These are phyloP conservation scores for Euphonia xanthogaster DNA, from an alignment of 2,797 vertebrate genomes.

Conservation along the genomic window DNA sequence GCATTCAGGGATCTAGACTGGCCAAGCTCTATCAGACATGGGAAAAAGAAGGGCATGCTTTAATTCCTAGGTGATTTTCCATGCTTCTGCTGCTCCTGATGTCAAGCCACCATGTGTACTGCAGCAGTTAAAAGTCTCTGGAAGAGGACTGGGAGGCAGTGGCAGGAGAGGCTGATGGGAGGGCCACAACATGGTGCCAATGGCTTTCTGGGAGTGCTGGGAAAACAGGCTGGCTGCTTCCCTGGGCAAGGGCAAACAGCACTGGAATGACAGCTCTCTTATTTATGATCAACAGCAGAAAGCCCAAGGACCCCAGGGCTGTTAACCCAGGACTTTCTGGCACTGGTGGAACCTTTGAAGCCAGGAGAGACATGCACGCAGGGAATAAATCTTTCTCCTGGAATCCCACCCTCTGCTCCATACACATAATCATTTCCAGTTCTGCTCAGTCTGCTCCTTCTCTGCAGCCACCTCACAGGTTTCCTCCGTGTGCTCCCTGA, in stretches of 20 bases:
- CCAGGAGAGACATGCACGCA: not conserved
- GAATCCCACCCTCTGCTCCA: not conserved
- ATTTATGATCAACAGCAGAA: not conserved
- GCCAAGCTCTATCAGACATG: not conserved
- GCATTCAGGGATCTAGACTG: not conserved
- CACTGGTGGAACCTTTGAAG: not conserved
- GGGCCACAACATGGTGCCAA: not conserved
- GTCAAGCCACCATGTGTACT: not conserved
- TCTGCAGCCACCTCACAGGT: not conserved
- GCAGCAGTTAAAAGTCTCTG: not conserved
- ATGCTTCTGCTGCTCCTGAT: not conserved
- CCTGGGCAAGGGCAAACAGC: not conserved
- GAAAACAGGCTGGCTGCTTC: not conserved
- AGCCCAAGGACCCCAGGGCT: not conserved
- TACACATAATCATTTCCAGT: not conserved
- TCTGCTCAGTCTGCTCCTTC: not conserved
- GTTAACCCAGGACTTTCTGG: not conserved
- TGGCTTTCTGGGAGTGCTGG: not conserved
- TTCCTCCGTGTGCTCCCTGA: not conserved
- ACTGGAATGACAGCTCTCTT: not conserved
- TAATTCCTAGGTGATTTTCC: not conserved
- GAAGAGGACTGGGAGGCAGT: not conserved
- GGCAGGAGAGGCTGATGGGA: not conserved
- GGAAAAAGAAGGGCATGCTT: not conserved
- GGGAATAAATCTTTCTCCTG: conserved; percentile 19